Evolutionary conservation across 2,113 vertebrate species (phyloP).

Genomic region (Tragulus kanchil): DNA sequence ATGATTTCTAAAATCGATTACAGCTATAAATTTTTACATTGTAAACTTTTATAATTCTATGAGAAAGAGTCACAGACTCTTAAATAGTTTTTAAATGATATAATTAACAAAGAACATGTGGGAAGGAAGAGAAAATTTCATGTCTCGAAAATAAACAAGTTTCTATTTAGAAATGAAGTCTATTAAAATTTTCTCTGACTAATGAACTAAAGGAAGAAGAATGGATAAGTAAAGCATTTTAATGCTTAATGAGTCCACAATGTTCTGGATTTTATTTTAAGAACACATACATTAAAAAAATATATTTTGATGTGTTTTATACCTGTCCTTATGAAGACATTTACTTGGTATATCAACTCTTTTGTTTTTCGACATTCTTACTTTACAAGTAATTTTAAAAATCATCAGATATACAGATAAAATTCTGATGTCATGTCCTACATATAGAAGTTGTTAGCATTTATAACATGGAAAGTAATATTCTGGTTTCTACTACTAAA

Average conservation of each 20-base stretch:
- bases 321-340: background rate
- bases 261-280: background rate
- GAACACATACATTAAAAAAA: background rate
- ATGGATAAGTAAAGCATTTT: background rate
- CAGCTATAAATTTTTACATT: background rate
- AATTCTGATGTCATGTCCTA: background rate
- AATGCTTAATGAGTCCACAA: background rate
- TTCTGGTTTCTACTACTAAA: background rate
- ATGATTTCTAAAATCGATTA: background rate
- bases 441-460: background rate
- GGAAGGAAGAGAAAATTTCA: background rate
- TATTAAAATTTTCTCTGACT: slow-evolving; percentile 35
- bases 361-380: background rate
- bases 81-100: background rate
- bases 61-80: background rate
- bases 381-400: background rate
- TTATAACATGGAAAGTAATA: background rate
- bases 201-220: background rate
- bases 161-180: slow-evolving; percentile 40
- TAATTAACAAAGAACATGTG: slow-evolving; percentile 40
- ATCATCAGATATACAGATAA: background rate
- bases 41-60: background rate
- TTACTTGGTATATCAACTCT: background rate
- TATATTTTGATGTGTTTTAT: background rate
- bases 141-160: background rate